Conservation (phyloP, 2,888 invertebrate species). For the Rhimphoctona megacephalus region DNA sequence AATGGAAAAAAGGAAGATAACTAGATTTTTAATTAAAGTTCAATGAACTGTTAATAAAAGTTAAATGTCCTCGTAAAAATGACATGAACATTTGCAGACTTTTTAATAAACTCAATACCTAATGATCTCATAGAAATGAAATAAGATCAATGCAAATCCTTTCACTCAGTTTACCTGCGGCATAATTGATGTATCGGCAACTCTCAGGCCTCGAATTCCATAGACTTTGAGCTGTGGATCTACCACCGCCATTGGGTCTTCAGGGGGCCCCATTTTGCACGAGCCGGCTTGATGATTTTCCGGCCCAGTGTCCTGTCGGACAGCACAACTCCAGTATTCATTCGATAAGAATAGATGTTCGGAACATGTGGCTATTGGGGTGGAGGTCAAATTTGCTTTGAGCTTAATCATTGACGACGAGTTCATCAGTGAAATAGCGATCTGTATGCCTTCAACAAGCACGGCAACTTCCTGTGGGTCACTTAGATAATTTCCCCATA, state of each 20-base stretch:
- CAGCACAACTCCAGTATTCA: slow-evolving; percentile 92
- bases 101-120: neutral
- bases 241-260: slow-evolving; percentile 91
- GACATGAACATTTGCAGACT: neutral
- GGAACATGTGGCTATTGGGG: slow-evolving; percentile 77
- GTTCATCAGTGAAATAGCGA: slow-evolving; percentile 87
- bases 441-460: slow-evolving; percentile 88
- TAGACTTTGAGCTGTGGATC: slow-evolving; percentile 89
- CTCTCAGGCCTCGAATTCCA: slow-evolving; percentile 87
- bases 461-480: slow-evolving; percentile 89
- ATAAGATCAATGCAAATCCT: neutral
- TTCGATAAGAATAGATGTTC: slow-evolving; percentile 86
- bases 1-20: neutral
- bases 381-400: slow-evolving; percentile 77
- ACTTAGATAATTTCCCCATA: slow-evolving; percentile 92
- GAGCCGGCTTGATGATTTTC: slow-evolving; percentile 94
- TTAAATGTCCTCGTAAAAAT: no score
- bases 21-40: neutral
- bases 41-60: no score
- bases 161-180: slow-evolving; percentile 84
- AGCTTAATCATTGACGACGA: slow-evolving; percentile 85
- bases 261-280: slow-evolving; percentile 92
- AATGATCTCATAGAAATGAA: neutral
- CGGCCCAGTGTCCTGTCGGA: slow-evolving; percentile 90
- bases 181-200: slow-evolving; percentile 88